Conservation (phyloP, 2,113 vertebrate genomes). For the Oryzias woworae region DNA sequence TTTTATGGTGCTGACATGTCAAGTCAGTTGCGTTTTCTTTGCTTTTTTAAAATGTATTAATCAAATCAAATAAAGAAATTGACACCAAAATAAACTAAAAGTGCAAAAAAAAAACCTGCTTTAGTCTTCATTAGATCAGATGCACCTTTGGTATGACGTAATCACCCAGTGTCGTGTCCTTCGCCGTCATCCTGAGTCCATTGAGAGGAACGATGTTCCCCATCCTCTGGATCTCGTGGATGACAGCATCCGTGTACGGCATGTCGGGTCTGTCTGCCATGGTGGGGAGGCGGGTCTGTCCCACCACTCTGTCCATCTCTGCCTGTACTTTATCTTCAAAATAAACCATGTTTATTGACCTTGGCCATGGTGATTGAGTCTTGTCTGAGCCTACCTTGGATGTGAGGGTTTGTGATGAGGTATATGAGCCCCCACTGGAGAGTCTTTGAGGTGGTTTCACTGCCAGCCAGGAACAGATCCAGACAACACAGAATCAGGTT, state of each 20-base stretch:
- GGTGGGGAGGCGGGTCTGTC: slow-evolving; percentile 59
- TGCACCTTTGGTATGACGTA: slow-evolving; percentile 82
- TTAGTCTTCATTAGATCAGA: background rate
- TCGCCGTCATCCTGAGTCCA: slow-evolving; percentile 60
- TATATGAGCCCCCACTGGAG: slow-evolving; percentile 89
- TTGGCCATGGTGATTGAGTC: background rate
- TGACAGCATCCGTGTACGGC: slow-evolving; percentile 84
- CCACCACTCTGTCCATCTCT: slow-evolving; percentile 75
- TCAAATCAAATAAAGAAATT: no score
- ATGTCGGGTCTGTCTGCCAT: slow-evolving; percentile 76
- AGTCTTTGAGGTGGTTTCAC: slow-evolving; percentile 87
- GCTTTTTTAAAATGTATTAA: no score
- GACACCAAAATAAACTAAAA: no score
- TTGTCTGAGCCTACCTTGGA: slow-evolving; percentile 80
- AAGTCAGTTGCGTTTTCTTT: no score
- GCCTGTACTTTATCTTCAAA: slow-evolving; percentile 70
- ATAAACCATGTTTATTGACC: background rate
- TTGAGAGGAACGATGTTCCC: slow-evolving; percentile 81
- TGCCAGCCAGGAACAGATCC: slow-evolving; percentile 90
- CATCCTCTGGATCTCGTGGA: slow-evolving; percentile 86
- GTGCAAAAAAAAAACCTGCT: no score
- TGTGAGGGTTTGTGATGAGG: slow-evolving; percentile 81
- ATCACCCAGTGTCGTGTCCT: slow-evolving; percentile 68
- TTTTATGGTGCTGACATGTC: no score
- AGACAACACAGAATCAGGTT: slow-evolving; percentile 84